phyloP scores from a whole-genome alignment of 2,797 vertebrate species.

The Mastacembelus armatus region DNA sequence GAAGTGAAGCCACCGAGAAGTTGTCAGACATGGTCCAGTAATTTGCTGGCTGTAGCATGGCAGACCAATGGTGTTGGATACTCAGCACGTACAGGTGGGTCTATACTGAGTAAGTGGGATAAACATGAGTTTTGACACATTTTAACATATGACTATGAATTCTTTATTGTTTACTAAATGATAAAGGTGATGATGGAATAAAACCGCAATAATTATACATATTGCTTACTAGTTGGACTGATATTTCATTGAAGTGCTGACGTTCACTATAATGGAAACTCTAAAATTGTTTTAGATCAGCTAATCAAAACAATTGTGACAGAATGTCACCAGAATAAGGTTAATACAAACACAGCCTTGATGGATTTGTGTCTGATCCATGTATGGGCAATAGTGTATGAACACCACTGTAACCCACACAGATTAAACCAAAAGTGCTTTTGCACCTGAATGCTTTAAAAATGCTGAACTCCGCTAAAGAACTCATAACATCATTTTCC shows the following conservation, averaged over 20 bases:
- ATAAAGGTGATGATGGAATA: background rate
- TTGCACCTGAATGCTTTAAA: too few species aligned
- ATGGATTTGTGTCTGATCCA: background rate
- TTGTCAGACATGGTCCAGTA: background rate
- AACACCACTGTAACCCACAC: background rate
- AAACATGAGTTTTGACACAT: background rate
- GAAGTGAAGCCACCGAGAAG: constrained; percentile 7
- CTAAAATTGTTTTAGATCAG: too few species aligned
- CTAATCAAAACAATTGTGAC: too few species aligned
- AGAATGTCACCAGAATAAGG: too few species aligned
- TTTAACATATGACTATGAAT: background rate
- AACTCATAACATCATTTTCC: too few species aligned
- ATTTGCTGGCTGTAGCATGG: background rate
- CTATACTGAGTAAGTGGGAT: background rate
- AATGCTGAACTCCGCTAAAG: too few species aligned
- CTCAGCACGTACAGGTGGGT: background rate
- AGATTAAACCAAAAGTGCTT: too few species aligned
- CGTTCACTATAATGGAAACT: background rate
- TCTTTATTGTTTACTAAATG: background rate
- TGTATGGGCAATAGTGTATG: background rate
- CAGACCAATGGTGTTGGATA: background rate
- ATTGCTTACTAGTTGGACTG: background rate
- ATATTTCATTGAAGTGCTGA: background rate
- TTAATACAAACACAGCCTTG: too few species aligned
- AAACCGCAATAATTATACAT: background rate